Evolutionary conservation across 2,113 vertebrate genomes (phyloP), one percentile per base, ranked within the genome.

Genomic region (Struthio camelus): DNA sequence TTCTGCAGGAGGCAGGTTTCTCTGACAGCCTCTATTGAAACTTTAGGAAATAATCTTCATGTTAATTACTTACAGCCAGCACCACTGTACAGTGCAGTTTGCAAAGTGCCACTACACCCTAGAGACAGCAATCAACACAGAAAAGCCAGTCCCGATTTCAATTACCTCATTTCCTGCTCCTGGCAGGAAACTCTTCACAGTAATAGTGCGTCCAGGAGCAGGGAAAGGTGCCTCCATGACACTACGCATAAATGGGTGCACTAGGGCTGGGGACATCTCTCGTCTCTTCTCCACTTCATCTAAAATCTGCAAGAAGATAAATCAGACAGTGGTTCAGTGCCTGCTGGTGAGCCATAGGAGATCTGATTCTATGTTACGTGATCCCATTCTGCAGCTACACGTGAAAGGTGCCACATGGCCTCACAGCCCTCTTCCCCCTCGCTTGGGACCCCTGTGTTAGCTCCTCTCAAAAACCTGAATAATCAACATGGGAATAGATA

Each of bases 151-250:
- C 32, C 89, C 14, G 58, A 5, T 5, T 34, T 9, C 36, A 0
- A 0, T 97, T 97, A 99, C 99, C 98, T 99, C 99, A 88, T 99
- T 98, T 67, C 99, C 99, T 62, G 99, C 98, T 76, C 99, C 99
- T 1, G 99, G 99, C 80, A 99, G 98, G 97, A 99, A 99, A 97
- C 98, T 99, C 97, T 99, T 99, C 62, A 99, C 97, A 8, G 98
- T 98, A 93, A 99, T 99, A 19, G 98, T 99, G 82, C 98, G 97
- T n/a, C 99, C 99, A 0, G 99, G 99, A 32, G 99, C 99, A 14
- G 99, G 99, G 92, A 99, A 99, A 2, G 99, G 99, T 0, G 99
- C 99, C 96, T 99, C 99, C 99, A 99, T 99, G 51, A 99, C 99
- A 11, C 99, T 99, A 9, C 98, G 98, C 99, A 99, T 99, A 93